Conservation (phyloP, 1,140 invertebrate genomes). For the Cherax quadricarinatus region DNA sequence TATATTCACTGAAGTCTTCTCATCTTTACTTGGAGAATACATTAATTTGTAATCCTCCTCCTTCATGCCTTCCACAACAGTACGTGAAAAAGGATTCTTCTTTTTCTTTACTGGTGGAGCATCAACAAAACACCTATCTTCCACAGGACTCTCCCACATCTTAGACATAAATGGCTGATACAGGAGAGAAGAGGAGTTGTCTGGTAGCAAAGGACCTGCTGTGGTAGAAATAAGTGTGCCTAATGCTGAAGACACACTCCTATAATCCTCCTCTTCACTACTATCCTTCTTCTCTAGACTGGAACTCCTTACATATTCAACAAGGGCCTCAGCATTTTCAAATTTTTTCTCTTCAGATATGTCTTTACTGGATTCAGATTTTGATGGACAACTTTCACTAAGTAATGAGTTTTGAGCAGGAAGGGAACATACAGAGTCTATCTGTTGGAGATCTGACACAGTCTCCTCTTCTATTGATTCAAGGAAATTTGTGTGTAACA, state of each 20-base stretch:
- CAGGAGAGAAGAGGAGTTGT: slow-evolving; percentile 54
- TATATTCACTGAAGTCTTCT: slow-evolving; percentile 19
- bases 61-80: slow-evolving; percentile 68
- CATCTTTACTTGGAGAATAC: slow-evolving; percentile 28
- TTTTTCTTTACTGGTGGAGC: slow-evolving; percentile 47
- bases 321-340: slow-evolving; percentile 64
- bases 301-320: slow-evolving; percentile 62
- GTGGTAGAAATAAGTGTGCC: slow-evolving; percentile 73
- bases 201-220: slow-evolving; percentile 74
- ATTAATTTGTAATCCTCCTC: slow-evolving; percentile 61
- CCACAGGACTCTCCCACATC: slow-evolving; percentile 67
- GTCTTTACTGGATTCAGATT: not conserved
- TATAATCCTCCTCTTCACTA: slow-evolving; percentile 61
- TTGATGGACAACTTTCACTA: slow-evolving; percentile 2
- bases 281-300: slow-evolving; percentile 65
- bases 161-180: slow-evolving; percentile 61
- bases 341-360: slow-evolving; percentile 50
- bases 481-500: slow-evolving; percentile 22
- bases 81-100: slow-evolving; percentile 62
- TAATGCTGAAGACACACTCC: slow-evolving; percentile 76
- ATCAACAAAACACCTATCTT: slow-evolving; percentile 64
- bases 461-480: slow-evolving; percentile 59
- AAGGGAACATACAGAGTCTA: not conserved
- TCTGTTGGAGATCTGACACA: slow-evolving; percentile 47
- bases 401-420: slow-evolving; percentile 35